Evolutionary conservation across 2,797 vertebrate genomes (phyloP).

Genomic region (Leptodactylus fallax): DNA sequence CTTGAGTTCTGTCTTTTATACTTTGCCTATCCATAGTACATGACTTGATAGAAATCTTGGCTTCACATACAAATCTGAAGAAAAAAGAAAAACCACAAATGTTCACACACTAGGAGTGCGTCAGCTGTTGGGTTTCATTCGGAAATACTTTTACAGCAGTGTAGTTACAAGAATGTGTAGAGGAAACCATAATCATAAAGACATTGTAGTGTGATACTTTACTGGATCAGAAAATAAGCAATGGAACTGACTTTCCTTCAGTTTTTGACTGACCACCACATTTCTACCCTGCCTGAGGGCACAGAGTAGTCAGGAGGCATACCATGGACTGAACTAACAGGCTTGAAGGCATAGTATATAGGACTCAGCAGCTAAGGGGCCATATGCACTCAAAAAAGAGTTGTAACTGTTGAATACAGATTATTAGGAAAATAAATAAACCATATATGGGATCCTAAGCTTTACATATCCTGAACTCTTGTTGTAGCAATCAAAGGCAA

Average conservation of each 20-base stretch:
- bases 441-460: no score
- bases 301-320: not conserved
- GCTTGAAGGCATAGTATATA: not conserved
- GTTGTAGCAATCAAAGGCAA: no score
- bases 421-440: no score
- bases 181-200: conserved; percentile 51
- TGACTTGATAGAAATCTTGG: conserved; percentile 43
- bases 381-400: no score
- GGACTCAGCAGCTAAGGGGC: not conserved
- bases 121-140: conserved; percentile 47
- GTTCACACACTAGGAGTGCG: conserved; percentile 55
- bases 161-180: conserved; percentile 49
- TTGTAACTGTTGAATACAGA: no score
- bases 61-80: not conserved
- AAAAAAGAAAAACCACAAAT: conserved; percentile 56
- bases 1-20: not conserved
- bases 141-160: conserved; percentile 57
- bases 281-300: not conserved
- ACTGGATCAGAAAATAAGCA: conserved; percentile 7
- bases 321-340: not conserved
- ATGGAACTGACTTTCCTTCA: no score
- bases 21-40: not conserved
- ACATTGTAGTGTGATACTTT: conserved; percentile 17
- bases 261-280: not conserved
- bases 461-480: no score